Base-by-base conservation (phyloP, 1,140 invertebrate genomes). In the Octopus sinensis region DNA sequence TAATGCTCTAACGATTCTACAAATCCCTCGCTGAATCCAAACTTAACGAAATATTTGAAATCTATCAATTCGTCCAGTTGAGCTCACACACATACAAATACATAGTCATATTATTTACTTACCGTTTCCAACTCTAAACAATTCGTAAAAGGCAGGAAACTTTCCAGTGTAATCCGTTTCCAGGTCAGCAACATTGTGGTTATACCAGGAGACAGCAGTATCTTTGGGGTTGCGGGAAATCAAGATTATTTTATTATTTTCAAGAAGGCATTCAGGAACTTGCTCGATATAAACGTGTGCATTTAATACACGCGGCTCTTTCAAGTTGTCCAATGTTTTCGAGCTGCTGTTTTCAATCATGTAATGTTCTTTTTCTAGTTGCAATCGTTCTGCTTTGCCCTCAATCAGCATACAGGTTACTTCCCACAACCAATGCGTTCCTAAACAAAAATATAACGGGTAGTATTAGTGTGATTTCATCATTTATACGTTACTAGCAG, bases 341-440 rank as follows among this genome's bases (percentile, higher is more conserved):
- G 54, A 43, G n/a, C 79, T 56, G 9, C 43, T 62, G 53, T 56
- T 68, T 53, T 82, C 81, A 54, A 79, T 51, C 17, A 71, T 73
- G 30, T 79, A 53, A 51, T 54, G 23, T 17, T 53, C 53, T 75
- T 76, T 76, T 54, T 80, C 79, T 5, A 75, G 23, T 13, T 43
- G 56, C 7, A 79, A 68, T 1, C 51, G 30, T n/a, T 82, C 81
- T n/a, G 81, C 76, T 53, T 78, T 79, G 12, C 78, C 78, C 4
- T 23, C 13, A n/a, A 71, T n/a, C 6, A 82, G 43, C 81, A 82
- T 82, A 10, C 30, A 30, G 12, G 54, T 52, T 13, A 82, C 76
- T 68, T 82, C 81, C 51, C 77, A 79, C 6, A 75, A n/a, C 81
- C 81, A 82, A 53, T 82, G 81, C 6, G 81, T 82, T 5, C 81